Base-by-base conservation (phyloP, 2,888 invertebrate genomes). In the Apamea anceps region DNA sequence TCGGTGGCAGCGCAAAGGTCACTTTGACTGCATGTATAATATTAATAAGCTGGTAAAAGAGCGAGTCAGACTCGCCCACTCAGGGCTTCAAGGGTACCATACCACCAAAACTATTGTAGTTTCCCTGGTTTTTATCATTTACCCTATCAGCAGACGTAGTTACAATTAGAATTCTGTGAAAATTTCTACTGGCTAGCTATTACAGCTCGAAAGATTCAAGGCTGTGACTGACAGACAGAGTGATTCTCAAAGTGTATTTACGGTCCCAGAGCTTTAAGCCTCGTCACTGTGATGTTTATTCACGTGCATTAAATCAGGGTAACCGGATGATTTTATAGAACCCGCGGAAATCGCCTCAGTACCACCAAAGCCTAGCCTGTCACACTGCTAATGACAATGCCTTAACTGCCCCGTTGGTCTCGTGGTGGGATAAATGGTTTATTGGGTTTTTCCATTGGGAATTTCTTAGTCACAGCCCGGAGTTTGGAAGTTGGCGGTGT, bases 211-310 rank as follows among this genome's bases (percentile, higher is more conserved):
- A 51, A n/a, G 21, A 68, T 32, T 8, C 28, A 32, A 7, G 42
- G 42, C 54, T 54, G 74, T 25, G 4, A 18, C 74, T 74, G 74
- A 25, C 75, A 57, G 74, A 74, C 12, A 21, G 25, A 4, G 12
- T 25, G 13, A 48, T 7, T n/a, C 21, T 75, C 75, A 73, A 72
- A 72, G 75, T 42, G 4, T 42, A 2, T 54, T 42, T 15, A 28
- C 15, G 51, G 15, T 54, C 28, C 3, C 2, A 28, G 7, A 42
- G 51, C 28, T 73, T 75, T 21, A 18, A 28, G 15, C 37, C 8
- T 37, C 6, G 15, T 75, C 42, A 42, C 75, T 75, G 21, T 75
- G 15, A 28, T 54, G 74, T 75, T 74, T 42, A 75, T 74, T 57
- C 75, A 74, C 7, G 75, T 42, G 74, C 51, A 75, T 32, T 32